Evolutionary conservation across 2,113 vertebrate species (phyloP).

Genomic region (Poecilia latipinna): DNA sequence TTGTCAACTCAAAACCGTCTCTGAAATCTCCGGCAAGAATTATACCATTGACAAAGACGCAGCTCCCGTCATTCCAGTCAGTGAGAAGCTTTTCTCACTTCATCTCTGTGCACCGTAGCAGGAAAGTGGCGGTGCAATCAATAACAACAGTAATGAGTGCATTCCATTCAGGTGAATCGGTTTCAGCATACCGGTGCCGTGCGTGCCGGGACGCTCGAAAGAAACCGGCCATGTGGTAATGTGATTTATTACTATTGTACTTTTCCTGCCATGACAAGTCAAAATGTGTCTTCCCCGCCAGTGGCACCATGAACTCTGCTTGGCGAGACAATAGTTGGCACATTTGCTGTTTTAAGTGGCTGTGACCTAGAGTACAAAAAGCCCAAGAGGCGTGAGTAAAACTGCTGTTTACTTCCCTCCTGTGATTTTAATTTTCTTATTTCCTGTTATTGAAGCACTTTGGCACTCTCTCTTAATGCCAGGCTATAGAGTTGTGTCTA

Average conservation of each 20-base stretch:
- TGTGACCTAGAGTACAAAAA: not conserved
- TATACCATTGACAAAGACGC: not conserved
- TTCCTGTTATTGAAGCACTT: conserved; percentile 18
- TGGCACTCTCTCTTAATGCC: conserved; percentile 7
- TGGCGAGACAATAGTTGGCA: conserved; percentile 1
- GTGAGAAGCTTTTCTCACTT: not conserved
- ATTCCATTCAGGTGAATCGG: conserved; percentile 14
- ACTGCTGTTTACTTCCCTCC: conserved; percentile 16
- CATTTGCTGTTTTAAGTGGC: conserved; percentile 16
- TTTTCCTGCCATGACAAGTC: conserved; percentile 4
- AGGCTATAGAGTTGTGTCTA: conserved; percentile 43
- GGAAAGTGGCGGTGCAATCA: conserved; percentile 14
- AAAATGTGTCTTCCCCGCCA: conserved; percentile 9
- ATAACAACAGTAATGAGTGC: not conserved
- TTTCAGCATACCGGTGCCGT: not conserved
- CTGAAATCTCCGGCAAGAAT: not conserved
- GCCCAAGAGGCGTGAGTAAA: not conserved
- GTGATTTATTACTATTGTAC: not conserved
- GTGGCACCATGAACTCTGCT: not conserved
- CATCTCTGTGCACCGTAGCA: conserved; percentile 2
- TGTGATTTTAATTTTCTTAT: conserved; percentile 29
- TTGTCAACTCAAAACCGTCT: not conserved
- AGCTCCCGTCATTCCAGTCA: not conserved
- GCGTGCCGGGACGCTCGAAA: not conserved
- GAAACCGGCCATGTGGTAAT: not conserved